Percentiles rank a stretch among this genome's conserved stretches.
These are phyloP conservation scores for Habroteleia sp. DNA, from an alignment of 2,888 invertebrate genomes.

Conservation along the genomic window DNA sequence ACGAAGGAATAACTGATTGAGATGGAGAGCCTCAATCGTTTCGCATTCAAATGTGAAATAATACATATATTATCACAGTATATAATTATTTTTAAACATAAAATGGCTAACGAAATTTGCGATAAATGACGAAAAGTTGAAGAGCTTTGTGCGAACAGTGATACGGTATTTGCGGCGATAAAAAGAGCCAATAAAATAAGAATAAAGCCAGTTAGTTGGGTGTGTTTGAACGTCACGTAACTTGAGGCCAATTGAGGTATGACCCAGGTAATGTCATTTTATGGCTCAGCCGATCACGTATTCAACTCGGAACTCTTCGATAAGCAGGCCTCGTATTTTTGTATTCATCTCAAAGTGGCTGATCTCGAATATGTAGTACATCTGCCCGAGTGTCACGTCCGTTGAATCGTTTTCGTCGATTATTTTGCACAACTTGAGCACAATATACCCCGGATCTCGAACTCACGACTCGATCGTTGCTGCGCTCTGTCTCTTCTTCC, in stretches of 20 bases:
- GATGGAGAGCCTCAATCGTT: too few relatives aligned
- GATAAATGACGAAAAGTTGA: too few relatives aligned
- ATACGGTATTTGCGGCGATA: neutral
- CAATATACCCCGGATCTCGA: slow-evolving; percentile 23
- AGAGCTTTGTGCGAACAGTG: too few relatives aligned
- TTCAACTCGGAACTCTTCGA: slow-evolving; percentile 51
- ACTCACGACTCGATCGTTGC: slow-evolving; percentile 25
- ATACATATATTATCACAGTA: too few relatives aligned
- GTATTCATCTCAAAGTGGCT: slow-evolving; percentile 38
- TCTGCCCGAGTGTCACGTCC: slow-evolving; percentile 41
- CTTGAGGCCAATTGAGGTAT: slow-evolving; percentile 51
- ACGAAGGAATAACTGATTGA: too few relatives aligned
- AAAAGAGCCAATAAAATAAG: slow-evolving; percentile 8
- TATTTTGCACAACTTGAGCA: slow-evolving; percentile 40
- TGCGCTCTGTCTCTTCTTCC: slow-evolving; percentile 11
- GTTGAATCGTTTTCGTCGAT: slow-evolving; percentile 47
- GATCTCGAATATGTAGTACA: slow-evolving; percentile 32
- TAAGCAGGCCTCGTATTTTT: slow-evolving; percentile 45
- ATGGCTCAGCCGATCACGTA: slow-evolving; percentile 67
- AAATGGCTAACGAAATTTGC: too few relatives aligned
- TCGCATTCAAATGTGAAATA: too few relatives aligned
- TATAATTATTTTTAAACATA: too few relatives aligned
- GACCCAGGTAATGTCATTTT: slow-evolving; percentile 65
- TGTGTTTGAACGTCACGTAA: slow-evolving; percentile 54
- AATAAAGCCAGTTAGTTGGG: slow-evolving; percentile 11